phyloP scores from a whole-genome alignment of 30 jellyfish, hydroid and myxozoan genomes.

The Aurelia aurita complex sp. Pacific region DNA sequence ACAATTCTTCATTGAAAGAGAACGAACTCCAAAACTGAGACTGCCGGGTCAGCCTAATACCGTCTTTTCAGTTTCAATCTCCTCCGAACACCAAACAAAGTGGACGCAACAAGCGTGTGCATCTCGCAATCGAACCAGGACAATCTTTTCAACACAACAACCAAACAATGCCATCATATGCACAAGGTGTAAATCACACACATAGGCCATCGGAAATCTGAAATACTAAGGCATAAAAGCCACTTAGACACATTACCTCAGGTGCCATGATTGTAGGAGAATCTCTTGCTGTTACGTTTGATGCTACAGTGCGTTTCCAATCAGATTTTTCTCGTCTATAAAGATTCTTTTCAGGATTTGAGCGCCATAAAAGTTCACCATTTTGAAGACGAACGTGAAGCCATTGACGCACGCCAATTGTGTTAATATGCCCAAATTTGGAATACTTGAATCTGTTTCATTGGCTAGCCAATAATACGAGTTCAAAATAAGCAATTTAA shows the following conservation, averaged over 20 bases:
- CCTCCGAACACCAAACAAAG: too few relatives aligned
- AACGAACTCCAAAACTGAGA: too few relatives aligned
- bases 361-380: slow-evolving; percentile 76
- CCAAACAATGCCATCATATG: neutral
- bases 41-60: too few relatives aligned
- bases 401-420: slow-evolving; percentile 77
- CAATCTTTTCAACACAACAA: neutral
- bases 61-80: too few relatives aligned
- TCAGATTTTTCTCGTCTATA: neutral
- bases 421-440: slow-evolving; percentile 73
- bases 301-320: neutral
- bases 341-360: slow-evolving; percentile 13
- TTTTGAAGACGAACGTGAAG: slow-evolving; percentile 66
- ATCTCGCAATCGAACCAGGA: neutral
- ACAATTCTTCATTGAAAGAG: too few relatives aligned
- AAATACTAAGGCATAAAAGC: neutral
- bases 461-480: slow-evolving; percentile 28
- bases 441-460: neutral
- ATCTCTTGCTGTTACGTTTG: neutral
- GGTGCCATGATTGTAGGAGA: slow-evolving; percentile 65
- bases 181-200: neutral
- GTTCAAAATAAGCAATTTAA: neutral
- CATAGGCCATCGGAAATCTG: slow-evolving; percentile 52
- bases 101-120: too few relatives aligned
- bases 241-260: slow-evolving; percentile 38